Evolutionary conservation across 2,797 vertebrate species (phyloP).

Genomic region (Argya squamiceps): DNA sequence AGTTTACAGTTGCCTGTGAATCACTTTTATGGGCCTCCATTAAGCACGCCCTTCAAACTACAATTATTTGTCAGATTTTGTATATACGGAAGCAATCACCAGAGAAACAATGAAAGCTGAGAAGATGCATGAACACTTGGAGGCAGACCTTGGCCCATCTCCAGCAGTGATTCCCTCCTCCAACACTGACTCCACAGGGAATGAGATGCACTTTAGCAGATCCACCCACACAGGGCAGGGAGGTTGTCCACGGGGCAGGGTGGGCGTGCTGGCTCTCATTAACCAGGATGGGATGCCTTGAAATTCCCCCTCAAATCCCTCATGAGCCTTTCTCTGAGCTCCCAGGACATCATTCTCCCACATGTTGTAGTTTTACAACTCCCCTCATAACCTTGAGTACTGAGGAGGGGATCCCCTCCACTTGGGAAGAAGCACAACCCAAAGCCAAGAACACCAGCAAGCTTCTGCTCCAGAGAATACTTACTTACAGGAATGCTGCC

Average conservation of each 20-base stretch:
- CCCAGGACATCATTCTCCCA: not conserved
- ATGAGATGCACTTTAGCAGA: not conserved
- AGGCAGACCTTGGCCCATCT: slow-evolving; percentile 10
- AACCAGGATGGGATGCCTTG: not conserved
- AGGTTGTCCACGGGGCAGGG: not conserved
- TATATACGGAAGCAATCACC: slow-evolving; percentile 47
- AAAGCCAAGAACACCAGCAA: not conserved
- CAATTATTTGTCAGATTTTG: slow-evolving; percentile 68
- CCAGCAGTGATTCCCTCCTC: not conserved
- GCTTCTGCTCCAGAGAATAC: not conserved
- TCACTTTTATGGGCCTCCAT: slow-evolving; percentile 71
- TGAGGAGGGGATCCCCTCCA: not conserved
- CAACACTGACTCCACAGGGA: not conserved
- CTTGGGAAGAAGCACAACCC: not conserved
- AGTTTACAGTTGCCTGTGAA: slow-evolving; percentile 66
- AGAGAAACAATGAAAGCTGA: slow-evolving; percentile 45
- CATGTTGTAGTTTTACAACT: not conserved
- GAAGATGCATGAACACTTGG: slow-evolving; percentile 28
- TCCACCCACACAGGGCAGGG: not conserved
- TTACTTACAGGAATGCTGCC: not conserved
- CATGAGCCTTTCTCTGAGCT: not conserved
- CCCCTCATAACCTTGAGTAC: not conserved
- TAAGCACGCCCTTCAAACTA: slow-evolving; percentile 68
- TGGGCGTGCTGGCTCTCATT: not conserved
- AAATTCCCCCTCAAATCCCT: not conserved